phyloP scores from a whole-genome alignment of 1,140 invertebrate genomes.

The Drosophila fuyamai region DNA sequence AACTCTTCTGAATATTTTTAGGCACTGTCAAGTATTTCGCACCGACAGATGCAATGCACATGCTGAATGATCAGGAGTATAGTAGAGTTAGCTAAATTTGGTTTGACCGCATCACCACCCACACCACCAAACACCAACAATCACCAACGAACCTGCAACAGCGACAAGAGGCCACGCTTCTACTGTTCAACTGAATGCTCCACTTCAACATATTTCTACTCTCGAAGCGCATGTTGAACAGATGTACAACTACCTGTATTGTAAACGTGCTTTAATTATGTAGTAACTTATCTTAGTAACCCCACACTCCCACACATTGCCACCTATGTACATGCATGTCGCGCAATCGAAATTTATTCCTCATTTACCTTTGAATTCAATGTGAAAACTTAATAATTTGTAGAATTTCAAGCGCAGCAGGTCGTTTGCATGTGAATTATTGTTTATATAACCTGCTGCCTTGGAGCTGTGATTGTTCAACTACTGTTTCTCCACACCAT shows the following conservation, averaged over 20 bases:
- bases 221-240: constrained; percentile 63
- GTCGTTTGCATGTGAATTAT: constrained; percentile 38
- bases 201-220: constrained; percentile 27
- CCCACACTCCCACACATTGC: constrained; percentile 16
- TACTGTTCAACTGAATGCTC: constrained; percentile 29
- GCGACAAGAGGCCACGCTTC: constrained; percentile 25
- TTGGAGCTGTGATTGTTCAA: constrained; percentile 65
- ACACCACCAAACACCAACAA: constrained; percentile 46
- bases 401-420: constrained; percentile 33
- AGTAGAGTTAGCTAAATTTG: constrained; percentile 76
- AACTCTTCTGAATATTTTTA: constrained; percentile 71
- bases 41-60: constrained; percentile 87
- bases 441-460: constrained; percentile 35
- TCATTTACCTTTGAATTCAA: constrained; percentile 40
- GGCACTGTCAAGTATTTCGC: constrained; percentile 86
- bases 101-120: constrained; percentile 28
- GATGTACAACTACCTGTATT: constrained; percentile 41
- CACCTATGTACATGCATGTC: constrained; percentile 8
- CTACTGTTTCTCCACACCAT: constrained; percentile 33
- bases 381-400: constrained; percentile 37
- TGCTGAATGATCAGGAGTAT: constrained; percentile 85
- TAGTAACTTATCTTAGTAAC: constrained; percentile 47
- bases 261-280: constrained; percentile 57
- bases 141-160: constrained; percentile 45
- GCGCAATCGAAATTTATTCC: constrained; percentile 18